Conservation (phyloP, 2,797 vertebrate species). For the Sparus aurata region DNA sequence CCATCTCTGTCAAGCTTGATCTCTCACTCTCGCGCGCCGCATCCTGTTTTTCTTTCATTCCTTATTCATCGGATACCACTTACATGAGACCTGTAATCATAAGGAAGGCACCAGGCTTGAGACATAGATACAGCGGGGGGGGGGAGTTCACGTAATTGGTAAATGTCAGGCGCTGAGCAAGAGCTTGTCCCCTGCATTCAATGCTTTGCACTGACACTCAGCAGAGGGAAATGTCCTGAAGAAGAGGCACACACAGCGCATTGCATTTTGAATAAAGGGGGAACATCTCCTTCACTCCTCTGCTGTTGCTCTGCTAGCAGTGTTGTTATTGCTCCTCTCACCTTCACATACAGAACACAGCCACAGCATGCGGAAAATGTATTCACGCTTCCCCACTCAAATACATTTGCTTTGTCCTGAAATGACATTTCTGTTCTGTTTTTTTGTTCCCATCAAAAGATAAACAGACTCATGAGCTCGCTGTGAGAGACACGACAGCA, state of each 20-base stretch:
- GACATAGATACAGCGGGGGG: not conserved
- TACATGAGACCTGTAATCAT: slow-evolving; percentile 24
- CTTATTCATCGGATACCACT: slow-evolving; percentile 1
- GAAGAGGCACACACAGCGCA: not conserved
- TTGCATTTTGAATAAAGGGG: slow-evolving; percentile 17
- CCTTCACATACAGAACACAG: slow-evolving; percentile 17
- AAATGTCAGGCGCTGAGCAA: slow-evolving; percentile 12
- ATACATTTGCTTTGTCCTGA: not conserved
- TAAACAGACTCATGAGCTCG: slow-evolving; percentile 10
- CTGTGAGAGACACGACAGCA: slow-evolving; percentile 21
- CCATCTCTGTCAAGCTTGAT: slow-evolving; percentile 65
- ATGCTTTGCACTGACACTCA: slow-evolving; percentile 30
- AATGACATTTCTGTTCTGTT: not conserved
- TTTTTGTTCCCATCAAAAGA: not conserved
- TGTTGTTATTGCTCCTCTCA: slow-evolving; percentile 5
- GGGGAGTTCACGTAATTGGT: slow-evolving; percentile 17
- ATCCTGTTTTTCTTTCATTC: slow-evolving; percentile 16
- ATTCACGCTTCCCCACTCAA: not conserved
- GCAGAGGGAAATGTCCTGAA: slow-evolving; percentile 10
- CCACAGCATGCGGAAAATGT: not conserved
- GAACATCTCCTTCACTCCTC: not conserved
- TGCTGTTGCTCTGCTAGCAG: not conserved
- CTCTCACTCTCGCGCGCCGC: slow-evolving; percentile 17
- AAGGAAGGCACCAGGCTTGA: not conserved
- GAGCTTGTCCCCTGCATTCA: not conserved